Base-by-base conservation (phyloP, 2,113 vertebrate genomes). In the Phainopepla nitens region DNA sequence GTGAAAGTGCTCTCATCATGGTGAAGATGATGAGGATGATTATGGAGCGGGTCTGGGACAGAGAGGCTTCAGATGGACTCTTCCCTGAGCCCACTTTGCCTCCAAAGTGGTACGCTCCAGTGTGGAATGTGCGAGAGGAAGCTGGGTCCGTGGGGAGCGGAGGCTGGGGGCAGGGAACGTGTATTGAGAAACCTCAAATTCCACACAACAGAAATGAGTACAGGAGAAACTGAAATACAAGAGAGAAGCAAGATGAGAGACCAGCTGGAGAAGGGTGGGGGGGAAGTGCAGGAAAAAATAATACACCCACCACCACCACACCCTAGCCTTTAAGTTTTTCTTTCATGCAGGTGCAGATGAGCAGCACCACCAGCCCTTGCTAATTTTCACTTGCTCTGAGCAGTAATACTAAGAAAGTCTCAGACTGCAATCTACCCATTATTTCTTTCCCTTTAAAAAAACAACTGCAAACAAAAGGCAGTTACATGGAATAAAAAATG, bases 111-210 rank as follows among this genome's bases (percentile, higher is more conserved):
- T 96, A 90, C 1, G 95, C 86, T 96, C 94, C 31, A 15, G 49
- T 80, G 78, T 94, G 98, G 98, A 98, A 98, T 98, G 98, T 97
- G 97, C 19, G 39, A 98, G 93, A 96, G 97, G 97, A 98, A 97
- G 95, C 96, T 47, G 51, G 70, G 90, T 89, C 95, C 96, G 6
- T 93, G 79, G 87, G 97, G 96, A 96, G 92, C 7, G 24, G 66
- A 1, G 78, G 84, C 79, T 92, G 96, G 94, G 96, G 92, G 95
- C 79, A 94, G 95, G 93, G 92, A 93, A 68, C 11, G 68, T 49
- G 89, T 77, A 95, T 66, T 90, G 90, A 96, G 93, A 86, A 97
- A 96, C 96, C 78, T 91, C 87, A 78, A 97, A 98, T 97, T 97
- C 95, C 96, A 93, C 73, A 93, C 81, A 75, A 87, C 72, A 95